Base-by-base conservation (phyloP, 2,113 vertebrate genomes). In the Scytalopus superciliaris region DNA sequence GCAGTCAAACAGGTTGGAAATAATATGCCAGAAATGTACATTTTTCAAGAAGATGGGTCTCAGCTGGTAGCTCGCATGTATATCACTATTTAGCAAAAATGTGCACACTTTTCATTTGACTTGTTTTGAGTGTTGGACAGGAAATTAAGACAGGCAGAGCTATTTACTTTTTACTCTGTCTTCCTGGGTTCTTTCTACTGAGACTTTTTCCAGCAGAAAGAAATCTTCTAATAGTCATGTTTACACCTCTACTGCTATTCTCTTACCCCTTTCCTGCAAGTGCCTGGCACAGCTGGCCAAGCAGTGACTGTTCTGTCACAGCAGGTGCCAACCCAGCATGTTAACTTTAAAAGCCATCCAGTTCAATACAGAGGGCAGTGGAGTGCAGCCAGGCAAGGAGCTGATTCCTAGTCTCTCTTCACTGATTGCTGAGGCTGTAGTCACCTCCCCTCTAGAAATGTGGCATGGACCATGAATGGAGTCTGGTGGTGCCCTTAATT, bases 1-100 rank as follows among this genome's bases (percentile, higher is more conserved):
- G 55, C 55, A 88, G 67, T 91, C 73, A 85, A 78, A 85, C 50
- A 82, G 55, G 40, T 81, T 92, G 47, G 60, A 94, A 96, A 88
- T 88, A 83, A 91, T 83, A 70, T 49, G 39, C 44, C 84, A 95
- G 74, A 89, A 91, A 84, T 52, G 16, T 68, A 49, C 35, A 66
- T 94, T 90, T 90, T 93, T 93, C 63, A 80, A 68, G 47, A 81
- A 84, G 27, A 77, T 70, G 55, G 17, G 12, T 83, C 42, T 77
- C 72, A 77, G 63, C 39, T 81, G 42, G 83, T 88, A 47, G 30
- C 60, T 86, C 45, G 83, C 64, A 67, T 5, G 3, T 62, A 42
- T 50, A 63, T 80, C 3, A 6, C 59, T 83, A 24, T 91, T 93
- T 66, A 73, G 69, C 45, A 91, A 44, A 84, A 93, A 25, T 8